These are phyloP conservation scores for Drosophila sulfurigaster DNA, from an alignment of 1,140 invertebrate genomes.

Conservation along the genomic window DNA sequence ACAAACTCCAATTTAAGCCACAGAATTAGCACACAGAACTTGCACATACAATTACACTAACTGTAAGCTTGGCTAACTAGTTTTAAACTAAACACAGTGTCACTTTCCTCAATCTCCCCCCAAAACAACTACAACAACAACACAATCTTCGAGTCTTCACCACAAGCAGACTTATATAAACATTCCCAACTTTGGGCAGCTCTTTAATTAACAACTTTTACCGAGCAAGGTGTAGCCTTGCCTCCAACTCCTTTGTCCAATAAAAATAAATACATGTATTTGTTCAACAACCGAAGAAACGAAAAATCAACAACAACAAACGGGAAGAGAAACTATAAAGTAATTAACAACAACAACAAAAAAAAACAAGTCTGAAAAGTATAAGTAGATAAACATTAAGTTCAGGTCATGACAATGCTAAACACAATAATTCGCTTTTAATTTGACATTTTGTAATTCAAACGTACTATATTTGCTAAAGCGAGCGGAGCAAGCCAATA, in stretches of 20 bases:
- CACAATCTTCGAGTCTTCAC: conserved; percentile 13
- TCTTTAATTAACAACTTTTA: conserved; percentile 73
- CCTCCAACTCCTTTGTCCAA: neutral
- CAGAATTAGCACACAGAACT: conserved; percentile 18
- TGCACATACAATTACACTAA: conserved; percentile 14
- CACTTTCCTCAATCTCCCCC: neutral
- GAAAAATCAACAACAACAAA: conserved; percentile 46
- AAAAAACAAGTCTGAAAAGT: conserved; percentile 2
- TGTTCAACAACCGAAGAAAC: conserved; percentile 48
- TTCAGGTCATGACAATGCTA: conserved; percentile 39
- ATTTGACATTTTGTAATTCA: conserved; percentile 71
- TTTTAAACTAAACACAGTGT: conserved; percentile 23
- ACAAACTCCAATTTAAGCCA: neutral
- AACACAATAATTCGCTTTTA: conserved; percentile 81
- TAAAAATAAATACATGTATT: conserved; percentile 59
- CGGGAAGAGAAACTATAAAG: conserved; percentile 1
- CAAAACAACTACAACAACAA: conserved; percentile 1
- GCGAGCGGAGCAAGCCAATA: conserved; percentile 47
- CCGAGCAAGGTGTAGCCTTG: conserved; percentile 32
- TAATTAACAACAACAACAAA: conserved; percentile 12
- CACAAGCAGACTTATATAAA: conserved; percentile 27
- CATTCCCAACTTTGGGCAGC: conserved; percentile 56
- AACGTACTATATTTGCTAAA: conserved; percentile 41
- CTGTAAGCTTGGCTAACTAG: conserved; percentile 24
- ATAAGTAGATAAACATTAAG: conserved; percentile 53